Base-by-base conservation (phyloP, 2,113 vertebrate genomes). In the Monarcha castaneiventris region DNA sequence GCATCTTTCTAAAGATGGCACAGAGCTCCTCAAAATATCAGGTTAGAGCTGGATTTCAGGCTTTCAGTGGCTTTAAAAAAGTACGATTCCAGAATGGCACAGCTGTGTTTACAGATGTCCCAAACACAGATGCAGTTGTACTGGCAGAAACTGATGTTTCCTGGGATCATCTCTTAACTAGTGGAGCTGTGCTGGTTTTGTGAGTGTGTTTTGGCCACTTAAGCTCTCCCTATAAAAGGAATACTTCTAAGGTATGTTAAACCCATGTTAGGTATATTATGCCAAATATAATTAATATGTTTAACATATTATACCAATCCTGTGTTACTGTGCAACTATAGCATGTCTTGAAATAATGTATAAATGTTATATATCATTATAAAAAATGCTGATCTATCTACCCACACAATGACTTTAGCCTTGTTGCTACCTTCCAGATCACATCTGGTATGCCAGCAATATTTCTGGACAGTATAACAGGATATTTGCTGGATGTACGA, bases 91-190 rank as follows among this genome's bases (percentile, higher is more conserved):
- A 81, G 89, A 93, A 41, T 16, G 71, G n/a, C 80, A 71, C 83
- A 94, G 83, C 96, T 97, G 91, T 96, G 89, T 92, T 93, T 94
- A 63, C 84, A 81, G 68, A 81, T 78, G 61, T 58, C 73, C 41
- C 48, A 63, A 71, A 55, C 52, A 48, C 5, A 84, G 86, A 89
- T 84, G 44, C 27, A 71, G 49, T 78, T 86, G 17, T 44, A 63
- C 33, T 89, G 73, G 52, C 69, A 95, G 62, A 87, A 93, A 43
- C 19, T 78, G 56, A 44, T 84, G 29, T 92, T 92, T 89, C n/a
- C 68, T 32, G 30, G 35, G 52, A 74, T 74, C 43, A 44, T 80
- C 25, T 84, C 59, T 74, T 51, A 86, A 71, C 68, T 93, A 58
- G 29, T 73, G 73, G 49, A 69, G 20, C 20, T 69, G 29, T 58